These are phyloP conservation scores for Myanophis thanlyinensis DNA, from an alignment of 2,113 vertebrate genomes.

Conservation along the genomic window DNA sequence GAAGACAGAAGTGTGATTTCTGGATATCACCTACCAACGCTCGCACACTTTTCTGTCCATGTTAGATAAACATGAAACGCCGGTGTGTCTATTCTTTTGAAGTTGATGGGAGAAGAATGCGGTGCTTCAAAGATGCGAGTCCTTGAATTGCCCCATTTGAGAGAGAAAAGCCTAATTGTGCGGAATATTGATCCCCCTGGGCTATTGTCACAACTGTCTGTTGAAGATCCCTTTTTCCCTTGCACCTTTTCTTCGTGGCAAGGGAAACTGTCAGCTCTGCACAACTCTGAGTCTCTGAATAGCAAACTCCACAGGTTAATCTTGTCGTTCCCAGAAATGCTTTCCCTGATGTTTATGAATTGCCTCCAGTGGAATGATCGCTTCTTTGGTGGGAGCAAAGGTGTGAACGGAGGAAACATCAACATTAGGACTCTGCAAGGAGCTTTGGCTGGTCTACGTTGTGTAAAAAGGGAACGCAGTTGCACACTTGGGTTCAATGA, in stretches of 20 bases:
- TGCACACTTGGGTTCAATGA: not conserved
- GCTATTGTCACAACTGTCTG: constrained; percentile 54
- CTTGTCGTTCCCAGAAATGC: constrained; percentile 62
- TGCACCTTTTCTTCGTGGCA: constrained; percentile 33
- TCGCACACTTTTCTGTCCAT: constrained; percentile 53
- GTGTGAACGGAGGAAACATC: constrained; percentile 54
- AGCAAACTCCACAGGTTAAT: constrained; percentile 48
- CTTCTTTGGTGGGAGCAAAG: constrained; percentile 47
- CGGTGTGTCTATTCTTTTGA: constrained; percentile 60
- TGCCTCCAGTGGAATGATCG: constrained; percentile 65
- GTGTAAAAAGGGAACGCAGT: not conserved
- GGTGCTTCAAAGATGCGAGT: constrained; percentile 63
- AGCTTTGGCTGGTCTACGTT: not conserved
- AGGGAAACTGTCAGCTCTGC: constrained; percentile 71
- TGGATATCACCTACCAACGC: constrained; percentile 49
- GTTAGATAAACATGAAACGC: constrained; percentile 65
- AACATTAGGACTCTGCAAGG: constrained; percentile 39
- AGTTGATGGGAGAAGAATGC: constrained; percentile 59
- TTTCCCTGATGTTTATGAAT: constrained; percentile 66
- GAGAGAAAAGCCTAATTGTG: constrained; percentile 70
- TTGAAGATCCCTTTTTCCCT: constrained; percentile 47
- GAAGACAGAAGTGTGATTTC: constrained; percentile 39
- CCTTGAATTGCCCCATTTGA: constrained; percentile 71
- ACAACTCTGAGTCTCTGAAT: constrained; percentile 66
- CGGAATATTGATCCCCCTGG: constrained; percentile 60